Evolutionary conservation across 2,888 invertebrate species (phyloP).

Genomic region (Tholera decimalis): DNA sequence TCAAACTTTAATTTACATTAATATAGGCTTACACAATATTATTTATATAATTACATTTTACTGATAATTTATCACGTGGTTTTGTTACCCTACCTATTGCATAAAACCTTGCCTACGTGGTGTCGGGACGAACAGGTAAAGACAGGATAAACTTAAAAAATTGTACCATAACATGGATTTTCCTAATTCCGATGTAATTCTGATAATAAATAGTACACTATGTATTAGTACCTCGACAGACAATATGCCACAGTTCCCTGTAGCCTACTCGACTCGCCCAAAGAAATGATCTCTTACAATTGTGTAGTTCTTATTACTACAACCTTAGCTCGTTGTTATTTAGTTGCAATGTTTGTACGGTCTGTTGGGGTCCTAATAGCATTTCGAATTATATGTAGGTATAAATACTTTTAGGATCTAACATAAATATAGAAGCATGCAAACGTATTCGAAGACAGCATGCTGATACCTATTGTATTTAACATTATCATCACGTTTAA

Average conservation of each 20-base stretch:
- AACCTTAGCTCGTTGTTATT: constrained; percentile 12
- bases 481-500: constrained; percentile 61
- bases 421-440: constrained; percentile 62
- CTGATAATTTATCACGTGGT: constrained; percentile 88
- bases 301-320: constrained; percentile 11
- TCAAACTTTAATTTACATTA: constrained; percentile 79
- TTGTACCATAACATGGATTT: constrained; percentile 54
- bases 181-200: constrained; percentile 54
- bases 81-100: constrained; percentile 79
- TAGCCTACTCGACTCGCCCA: not conserved
- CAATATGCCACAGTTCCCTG: not conserved
- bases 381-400: constrained; percentile 25
- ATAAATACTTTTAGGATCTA: constrained; percentile 62
- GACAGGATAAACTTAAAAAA: constrained; percentile 46
- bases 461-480: constrained; percentile 46
- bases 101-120: constrained; percentile 60
- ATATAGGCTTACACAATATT: constrained; percentile 66
- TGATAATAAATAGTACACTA: constrained; percentile 60
- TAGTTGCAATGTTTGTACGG: constrained; percentile 15
- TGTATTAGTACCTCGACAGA: constrained; percentile 58
- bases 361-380: constrained; percentile 56
- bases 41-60: constrained; percentile 80
- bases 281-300: not conserved
- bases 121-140: constrained; percentile 33
- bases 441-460: constrained; percentile 46